These are phyloP conservation scores for Bicyclus anynana DNA, from an alignment of 1,140 invertebrate species.

Conservation along the genomic window DNA sequence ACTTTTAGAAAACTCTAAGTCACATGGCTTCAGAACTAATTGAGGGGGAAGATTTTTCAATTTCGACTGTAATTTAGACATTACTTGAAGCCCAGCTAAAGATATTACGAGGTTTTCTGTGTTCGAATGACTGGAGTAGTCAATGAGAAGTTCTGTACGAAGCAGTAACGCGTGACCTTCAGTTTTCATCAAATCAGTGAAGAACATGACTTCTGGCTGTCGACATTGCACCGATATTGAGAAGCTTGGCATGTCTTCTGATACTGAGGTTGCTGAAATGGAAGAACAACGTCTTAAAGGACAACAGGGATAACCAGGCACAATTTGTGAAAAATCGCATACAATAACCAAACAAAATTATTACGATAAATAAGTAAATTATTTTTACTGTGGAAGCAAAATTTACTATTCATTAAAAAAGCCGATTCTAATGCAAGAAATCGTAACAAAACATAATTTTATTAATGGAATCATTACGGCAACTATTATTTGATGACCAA, in stretches of 20 bases:
- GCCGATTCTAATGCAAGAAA: too few relatives aligned
- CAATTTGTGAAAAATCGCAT: too few relatives aligned
- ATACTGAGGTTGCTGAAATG: conserved; percentile 51
- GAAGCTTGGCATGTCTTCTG: conserved; percentile 75
- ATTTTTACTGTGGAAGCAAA: too few relatives aligned
- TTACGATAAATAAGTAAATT: too few relatives aligned
- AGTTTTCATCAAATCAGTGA: conserved; percentile 82
- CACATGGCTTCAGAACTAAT: conserved; percentile 82
- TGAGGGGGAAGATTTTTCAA: conserved; percentile 75
- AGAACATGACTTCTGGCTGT: conserved; percentile 88
- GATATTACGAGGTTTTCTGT: conserved; percentile 82
- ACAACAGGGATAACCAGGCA: conserved; percentile 1
- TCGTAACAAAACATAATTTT: too few relatives aligned
- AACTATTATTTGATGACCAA: too few relatives aligned
- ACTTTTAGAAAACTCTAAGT: conserved; percentile 83
- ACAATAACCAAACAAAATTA: too few relatives aligned
- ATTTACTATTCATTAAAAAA: too few relatives aligned
- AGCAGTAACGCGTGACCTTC: conserved; percentile 85
- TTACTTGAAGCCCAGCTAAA: conserved; percentile 82
- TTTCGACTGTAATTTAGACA: conserved; percentile 77
- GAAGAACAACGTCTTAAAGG: neutral
- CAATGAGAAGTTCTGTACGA: conserved; percentile 85
- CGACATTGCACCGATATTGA: conserved; percentile 84
- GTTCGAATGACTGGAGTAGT: conserved; percentile 83
- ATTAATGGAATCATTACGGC: too few relatives aligned